These are phyloP conservation scores for Dreissena rostriformis DNA, from an alignment of 1,140 invertebrate genomes.

Conservation along the genomic window DNA sequence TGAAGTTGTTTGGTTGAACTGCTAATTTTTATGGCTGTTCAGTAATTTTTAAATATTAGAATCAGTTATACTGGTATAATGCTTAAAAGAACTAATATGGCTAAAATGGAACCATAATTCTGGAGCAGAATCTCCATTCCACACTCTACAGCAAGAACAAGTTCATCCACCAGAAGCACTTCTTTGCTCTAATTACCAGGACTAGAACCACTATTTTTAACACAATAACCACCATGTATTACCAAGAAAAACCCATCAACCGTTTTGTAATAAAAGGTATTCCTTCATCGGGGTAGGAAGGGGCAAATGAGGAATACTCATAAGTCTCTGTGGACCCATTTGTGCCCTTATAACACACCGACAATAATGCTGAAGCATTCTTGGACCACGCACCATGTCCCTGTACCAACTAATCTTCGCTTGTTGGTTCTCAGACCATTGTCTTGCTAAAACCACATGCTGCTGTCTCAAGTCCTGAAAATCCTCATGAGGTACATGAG, in stretches of 20 bases:
- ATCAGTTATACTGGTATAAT: no score
- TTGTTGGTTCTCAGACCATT: slow-evolving; percentile 52
- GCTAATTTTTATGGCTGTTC: no score
- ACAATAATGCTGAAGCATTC: slow-evolving; percentile 77
- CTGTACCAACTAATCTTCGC: slow-evolving; percentile 73
- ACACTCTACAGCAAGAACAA: no score
- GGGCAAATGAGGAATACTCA: slow-evolving; percentile 67
- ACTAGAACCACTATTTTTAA: no score
- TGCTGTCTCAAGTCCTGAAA: slow-evolving; percentile 17
- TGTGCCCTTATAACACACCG: slow-evolving; percentile 71
- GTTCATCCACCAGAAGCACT: no score
- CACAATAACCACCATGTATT: no score
- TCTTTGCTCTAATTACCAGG: no score
- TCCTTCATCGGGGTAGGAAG: slow-evolving; percentile 74
- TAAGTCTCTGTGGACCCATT: slow-evolving; percentile 66
- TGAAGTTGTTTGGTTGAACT: no score
- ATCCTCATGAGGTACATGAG: neutral
- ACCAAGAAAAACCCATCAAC: slow-evolving; percentile 37
- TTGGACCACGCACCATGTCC: slow-evolving; percentile 63
- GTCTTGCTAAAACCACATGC: slow-evolving; percentile 42
- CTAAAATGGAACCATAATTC: no score
- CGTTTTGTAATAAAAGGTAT: slow-evolving; percentile 71
- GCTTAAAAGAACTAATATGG: no score
- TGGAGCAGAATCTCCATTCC: no score
- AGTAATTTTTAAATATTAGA: no score